Evolutionary conservation across 2,888 invertebrate species (phyloP).

Genomic region (Tiphia femorata): DNA sequence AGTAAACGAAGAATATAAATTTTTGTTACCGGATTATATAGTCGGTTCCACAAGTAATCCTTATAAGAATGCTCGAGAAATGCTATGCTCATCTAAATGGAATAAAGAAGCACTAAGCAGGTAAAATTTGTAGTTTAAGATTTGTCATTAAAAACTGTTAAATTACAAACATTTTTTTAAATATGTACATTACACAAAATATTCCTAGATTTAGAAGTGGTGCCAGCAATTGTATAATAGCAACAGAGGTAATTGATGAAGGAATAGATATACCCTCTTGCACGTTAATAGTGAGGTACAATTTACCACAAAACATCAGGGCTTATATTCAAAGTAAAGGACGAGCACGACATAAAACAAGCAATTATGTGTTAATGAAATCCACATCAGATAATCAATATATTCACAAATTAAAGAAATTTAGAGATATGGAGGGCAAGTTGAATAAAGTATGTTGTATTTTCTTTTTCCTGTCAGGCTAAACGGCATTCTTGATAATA

Average conservation of each 20-base stretch:
- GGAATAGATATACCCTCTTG: conserved; percentile 90
- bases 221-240: conserved; percentile 76
- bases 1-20: conserved; percentile 70
- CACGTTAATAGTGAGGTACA: conserved; percentile 83
- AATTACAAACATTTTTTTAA: neutral
- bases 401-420: no score
- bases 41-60: conserved; percentile 78
- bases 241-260: conserved; percentile 90
- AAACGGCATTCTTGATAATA: neutral
- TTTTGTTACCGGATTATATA: conserved; percentile 79
- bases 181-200: conserved; percentile 18
- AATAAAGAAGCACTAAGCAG: conserved; percentile 72
- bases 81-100: conserved; percentile 71
- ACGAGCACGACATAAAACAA: conserved; percentile 79
- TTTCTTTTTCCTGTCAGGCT: conserved; percentile 5
- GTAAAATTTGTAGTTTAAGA: conserved; percentile 49
- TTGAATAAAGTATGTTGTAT: conserved; percentile 70
- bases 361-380: conserved; percentile 75
- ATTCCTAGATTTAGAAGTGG: conserved; percentile 72
- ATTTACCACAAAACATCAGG: conserved; percentile 78
- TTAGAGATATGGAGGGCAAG: conserved; percentile 71
- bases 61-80: conserved; percentile 72
- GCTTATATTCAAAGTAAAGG: conserved; percentile 94
- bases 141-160: neutral
- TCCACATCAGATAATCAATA: no score